Evolutionary conservation across 2,888 invertebrate species (phyloP), one percentile per base, ranked within the genome.

Genomic region (Actias luna): DNA sequence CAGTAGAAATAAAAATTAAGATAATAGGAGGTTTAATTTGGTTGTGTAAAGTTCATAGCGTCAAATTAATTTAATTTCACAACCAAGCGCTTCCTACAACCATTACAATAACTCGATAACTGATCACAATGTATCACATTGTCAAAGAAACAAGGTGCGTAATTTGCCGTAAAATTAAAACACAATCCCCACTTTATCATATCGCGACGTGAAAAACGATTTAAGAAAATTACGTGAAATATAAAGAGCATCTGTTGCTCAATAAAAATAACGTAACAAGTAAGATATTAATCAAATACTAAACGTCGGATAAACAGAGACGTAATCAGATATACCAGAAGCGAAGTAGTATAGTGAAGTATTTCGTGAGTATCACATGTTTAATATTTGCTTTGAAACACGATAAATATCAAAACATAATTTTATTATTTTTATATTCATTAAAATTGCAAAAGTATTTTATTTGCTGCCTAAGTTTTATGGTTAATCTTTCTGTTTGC

Each of bases 191-290:
- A 75, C 77, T 80, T 78, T 75, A 78, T 77, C 77, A 74, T 81
- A 69, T 68, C 64, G 64, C 61, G 59, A 66, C 64, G 64, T 67
- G 68, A 67, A 71, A 71, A 75, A 75, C 75, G 68, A 75, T 66
- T 65, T 74, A 76, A 78, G 82, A 85, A 87, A 86, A 87, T 82
- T 80, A 81, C 77, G 77, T 74, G 79, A 77, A 79, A 83, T 83
- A 83, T 88, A 89, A 89, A 89, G 87, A 83, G 84, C 89, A 89
- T 88, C 88, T 87, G 89, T 83, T 85, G 81, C 85, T 76, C 82
- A 84, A 85, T 85, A 84, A 84, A 83, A 82, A 71, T 79, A 76
- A 79, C 76, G 77, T 79, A 82, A 84, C 85, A 85, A 87, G 84
- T 80, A 79, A 80, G 78, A 79, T 84, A 87, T 87, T 86, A 87